Evolutionary conservation across 1,140 invertebrate genomes (phyloP), one percentile per base, ranked within the genome.

Genomic region (Armadillidium nasatum): DNA sequence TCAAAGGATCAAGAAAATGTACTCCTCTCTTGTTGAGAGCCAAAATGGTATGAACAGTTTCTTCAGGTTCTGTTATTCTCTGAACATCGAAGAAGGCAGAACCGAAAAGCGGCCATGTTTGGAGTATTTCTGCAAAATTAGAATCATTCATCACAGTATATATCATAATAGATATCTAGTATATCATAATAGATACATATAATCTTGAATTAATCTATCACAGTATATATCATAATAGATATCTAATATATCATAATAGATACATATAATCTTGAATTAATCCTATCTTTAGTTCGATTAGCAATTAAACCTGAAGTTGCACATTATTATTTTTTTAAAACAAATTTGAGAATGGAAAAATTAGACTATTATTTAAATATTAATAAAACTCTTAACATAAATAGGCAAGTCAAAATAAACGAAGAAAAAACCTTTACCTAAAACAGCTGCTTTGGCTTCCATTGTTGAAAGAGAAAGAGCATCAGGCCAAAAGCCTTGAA

Each of bases 81-180:
- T 94, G 80, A 66, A 82, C 77, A 3, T 94, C 93, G 87, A 98
- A 99, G 89, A 99, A 99, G 83, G 94, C 96, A 70, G 95, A 97
- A 73, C 97, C 97, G 87, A 99, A 99, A 46, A 99, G 87, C 54
- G 93, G 91, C 96, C 96, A 99, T 82, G 92, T 92, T 80, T 93
- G 93, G 10, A 99, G 86, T 75, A 97, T 82, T 74, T 80, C 78
- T 81, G 72, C 46, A 11, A 66, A 60, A 50, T 50, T n/a, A n/a
- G n/a, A n/a, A n/a, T n/a, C n/a, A n/a, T n/a, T n/a, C n/a, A n/a
- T n/a, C 4, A 45, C 45, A 21, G 11, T 0, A 73, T 50, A 19
- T 0, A 46, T 2, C 19, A 4, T n/a, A 54, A 15, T 7, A 73
- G 60, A 54, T 54, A n/a, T n/a, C n/a, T n/a, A n/a, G n/a, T n/a